Conservation (phyloP, 2,888 invertebrate genomes). For the Dryomyza anilis region DNA sequence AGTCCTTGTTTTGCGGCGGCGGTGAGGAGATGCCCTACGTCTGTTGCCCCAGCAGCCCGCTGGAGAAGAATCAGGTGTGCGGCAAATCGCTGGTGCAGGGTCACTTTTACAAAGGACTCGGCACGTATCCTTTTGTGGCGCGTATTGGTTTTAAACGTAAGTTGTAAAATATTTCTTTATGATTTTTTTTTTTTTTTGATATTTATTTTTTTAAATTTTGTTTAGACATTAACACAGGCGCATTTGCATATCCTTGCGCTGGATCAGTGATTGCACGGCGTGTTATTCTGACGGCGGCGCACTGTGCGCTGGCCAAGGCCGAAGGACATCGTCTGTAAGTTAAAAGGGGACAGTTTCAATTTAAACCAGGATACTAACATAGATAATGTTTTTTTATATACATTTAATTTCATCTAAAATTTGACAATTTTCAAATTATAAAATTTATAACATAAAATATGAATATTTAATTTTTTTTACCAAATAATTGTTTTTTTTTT, state of each 20-base stretch:
- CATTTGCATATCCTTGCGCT: constrained; percentile 75
- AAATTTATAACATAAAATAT: too few relatives aligned
- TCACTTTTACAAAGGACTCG: constrained; percentile 69
- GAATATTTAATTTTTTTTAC: neutral
- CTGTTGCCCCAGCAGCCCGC: constrained; percentile 59
- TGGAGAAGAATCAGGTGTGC: constrained; percentile 64
- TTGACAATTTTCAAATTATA: neutral
- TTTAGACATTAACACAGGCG: constrained; percentile 71
- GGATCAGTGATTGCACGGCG: constrained; percentile 72
- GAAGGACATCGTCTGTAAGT: constrained; percentile 78
- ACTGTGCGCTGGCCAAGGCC: constrained; percentile 78
- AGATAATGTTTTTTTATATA: too few relatives aligned
- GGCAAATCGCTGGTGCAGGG: constrained; percentile 72
- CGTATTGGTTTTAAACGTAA: constrained; percentile 78
- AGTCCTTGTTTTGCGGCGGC: constrained; percentile 58
- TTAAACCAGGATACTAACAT: neutral
- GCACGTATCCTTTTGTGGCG: constrained; percentile 78
- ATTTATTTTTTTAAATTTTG: constrained; percentile 47
- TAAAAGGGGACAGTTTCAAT: constrained; percentile 3
- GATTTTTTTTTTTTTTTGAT: neutral
- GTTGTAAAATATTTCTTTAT: too few relatives aligned
- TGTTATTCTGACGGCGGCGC: constrained; percentile 76
- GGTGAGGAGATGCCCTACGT: constrained; percentile 58
- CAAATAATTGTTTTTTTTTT: neutral
- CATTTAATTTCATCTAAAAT: neutral